Percentiles rank a stretch among this genome's conserved stretches.
Evolutionary conservation across 2,113 vertebrate species (phyloP).

Genomic region (Rhizomys pruinosus): DNA sequence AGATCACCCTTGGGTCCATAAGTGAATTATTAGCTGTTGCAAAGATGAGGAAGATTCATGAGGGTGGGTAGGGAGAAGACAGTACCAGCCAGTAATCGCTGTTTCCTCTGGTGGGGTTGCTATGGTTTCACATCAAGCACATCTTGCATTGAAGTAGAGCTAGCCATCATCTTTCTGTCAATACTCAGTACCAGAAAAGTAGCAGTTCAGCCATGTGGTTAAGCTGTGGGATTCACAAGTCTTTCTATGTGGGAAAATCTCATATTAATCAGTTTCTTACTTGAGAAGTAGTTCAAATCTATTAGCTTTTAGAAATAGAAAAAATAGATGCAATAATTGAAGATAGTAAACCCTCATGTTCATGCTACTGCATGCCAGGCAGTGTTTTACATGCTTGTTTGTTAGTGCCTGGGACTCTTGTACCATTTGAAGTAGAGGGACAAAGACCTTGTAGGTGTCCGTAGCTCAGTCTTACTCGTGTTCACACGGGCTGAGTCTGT

Average conservation of each 20-base stretch:
- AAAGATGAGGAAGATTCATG: accelerated
- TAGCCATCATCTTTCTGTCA: neutral
- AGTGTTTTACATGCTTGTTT: neutral
- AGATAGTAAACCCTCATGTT: neutral
- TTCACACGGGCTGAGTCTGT: neutral
- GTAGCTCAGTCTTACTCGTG: no score
- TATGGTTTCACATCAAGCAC: neutral
- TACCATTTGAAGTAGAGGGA: neutral
- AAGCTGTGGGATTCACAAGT: neutral
- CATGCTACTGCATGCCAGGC: neutral
- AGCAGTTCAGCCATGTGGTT: no score
- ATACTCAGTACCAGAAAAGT: neutral
- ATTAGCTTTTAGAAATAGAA: neutral
- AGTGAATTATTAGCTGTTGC: neutral
- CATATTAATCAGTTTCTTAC: neutral
- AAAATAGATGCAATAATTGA: neutral
- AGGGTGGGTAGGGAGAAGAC: neutral
- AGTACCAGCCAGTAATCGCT: no score
- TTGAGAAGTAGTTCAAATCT: neutral
- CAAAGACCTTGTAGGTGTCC: no score
- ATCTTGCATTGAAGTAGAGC: neutral
- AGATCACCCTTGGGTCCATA: no score
- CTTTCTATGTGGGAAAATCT: neutral
- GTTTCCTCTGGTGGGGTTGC: neutral
- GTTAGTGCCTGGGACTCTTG: neutral